Conservation (phyloP, 2,113 vertebrate genomes). For the Pica pica region DNA sequence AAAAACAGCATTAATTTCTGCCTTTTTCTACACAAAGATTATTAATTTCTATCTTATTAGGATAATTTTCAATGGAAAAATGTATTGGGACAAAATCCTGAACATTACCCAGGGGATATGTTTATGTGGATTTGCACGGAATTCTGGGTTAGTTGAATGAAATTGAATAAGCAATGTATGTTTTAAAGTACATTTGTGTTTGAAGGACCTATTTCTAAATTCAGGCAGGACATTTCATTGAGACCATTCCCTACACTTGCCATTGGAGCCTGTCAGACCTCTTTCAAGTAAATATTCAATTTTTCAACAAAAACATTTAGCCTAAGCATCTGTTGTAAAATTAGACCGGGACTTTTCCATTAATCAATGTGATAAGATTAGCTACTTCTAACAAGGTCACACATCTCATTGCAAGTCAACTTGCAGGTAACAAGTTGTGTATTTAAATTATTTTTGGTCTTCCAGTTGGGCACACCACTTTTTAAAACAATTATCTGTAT, state of each 20-base stretch:
- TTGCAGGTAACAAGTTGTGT: neutral
- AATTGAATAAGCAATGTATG: neutral
- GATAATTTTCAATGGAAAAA: neutral
- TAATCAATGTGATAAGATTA: neutral
- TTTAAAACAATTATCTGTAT: neutral
- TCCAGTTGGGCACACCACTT: neutral
- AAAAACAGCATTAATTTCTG: accelerated
- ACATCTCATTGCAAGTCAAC: neutral
- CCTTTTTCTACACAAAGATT: neutral
- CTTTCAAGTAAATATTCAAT: neutral
- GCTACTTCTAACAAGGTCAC: neutral
- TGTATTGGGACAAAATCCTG: neutral
- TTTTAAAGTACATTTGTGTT: neutral
- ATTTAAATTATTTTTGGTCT: neutral
- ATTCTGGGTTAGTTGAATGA: neutral
- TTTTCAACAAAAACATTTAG: neutral
- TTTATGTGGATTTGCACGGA: neutral
- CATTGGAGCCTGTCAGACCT: neutral
- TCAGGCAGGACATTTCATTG: neutral
- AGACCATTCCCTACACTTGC: neutral
- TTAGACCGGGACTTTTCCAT: neutral
- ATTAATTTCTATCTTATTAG: neutral
- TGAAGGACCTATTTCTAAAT: neutral
- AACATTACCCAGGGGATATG: accelerated
- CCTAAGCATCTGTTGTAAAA: neutral